Base-by-base conservation (phyloP, 2,797 vertebrate species). In the Apodemus agrarius region DNA sequence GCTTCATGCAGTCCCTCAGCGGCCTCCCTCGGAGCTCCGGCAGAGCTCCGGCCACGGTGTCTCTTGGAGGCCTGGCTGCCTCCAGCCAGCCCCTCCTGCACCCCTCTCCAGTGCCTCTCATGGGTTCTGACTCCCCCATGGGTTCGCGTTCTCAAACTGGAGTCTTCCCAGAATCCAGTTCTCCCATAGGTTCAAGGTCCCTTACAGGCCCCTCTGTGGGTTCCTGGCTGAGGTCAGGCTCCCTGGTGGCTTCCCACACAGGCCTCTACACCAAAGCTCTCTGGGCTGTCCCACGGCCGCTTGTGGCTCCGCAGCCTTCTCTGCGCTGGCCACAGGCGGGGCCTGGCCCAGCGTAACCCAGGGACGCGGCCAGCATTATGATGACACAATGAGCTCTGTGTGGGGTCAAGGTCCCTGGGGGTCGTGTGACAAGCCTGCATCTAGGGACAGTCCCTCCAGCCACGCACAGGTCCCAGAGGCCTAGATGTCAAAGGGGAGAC, bases 311-410 rank as follows among this genome's bases (percentile, higher is more conserved):
- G 14, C 0, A 1, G 40, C 17, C 6, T 3, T 34, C 26, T 10
- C 0, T 12, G 29, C 26, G 61, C 65, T 40, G 85, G 54, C 10
- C 1, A 3, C 29, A 4, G 5, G 26, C 1, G 19, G 22, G 13
- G 81, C 11, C 4, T 24, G 6, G 79, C 14, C 0, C n/a, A 0
- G 54, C 26, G 0, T 0, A 8, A 34, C 46, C 46, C 1, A 1
- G 1, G 34, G 57, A 37, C 85, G 92, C 86, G 1, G 1, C 12
- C 49, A 0, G 29, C 31, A 2, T 67, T 16, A 0, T 61, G 92
- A 94, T 43, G 26, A 21, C 94, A 98, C 69, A 95, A 75, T 14
- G 54, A 87, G 80, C 10, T 57, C 54, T 69, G 24, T 88, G 78
- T n/a, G 69, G 1, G 1, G 29, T 34, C 34, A 8, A 22, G 40